These are phyloP conservation scores for Hafferia zeledoni DNA, from an alignment of 2,797 vertebrate species.

Conservation along the genomic window DNA sequence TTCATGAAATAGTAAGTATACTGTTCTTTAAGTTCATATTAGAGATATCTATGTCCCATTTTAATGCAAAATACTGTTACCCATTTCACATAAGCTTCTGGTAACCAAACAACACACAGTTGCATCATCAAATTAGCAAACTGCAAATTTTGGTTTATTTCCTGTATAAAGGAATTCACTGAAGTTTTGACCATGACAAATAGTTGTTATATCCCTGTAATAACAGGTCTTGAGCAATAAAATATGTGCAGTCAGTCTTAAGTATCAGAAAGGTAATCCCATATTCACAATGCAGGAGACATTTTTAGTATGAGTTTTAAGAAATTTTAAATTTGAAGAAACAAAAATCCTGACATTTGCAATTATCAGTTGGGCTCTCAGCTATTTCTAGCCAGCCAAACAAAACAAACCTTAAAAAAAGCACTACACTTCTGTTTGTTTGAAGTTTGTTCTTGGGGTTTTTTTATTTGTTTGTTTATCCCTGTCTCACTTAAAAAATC, in stretches of 20 bases:
- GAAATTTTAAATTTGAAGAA: not conserved
- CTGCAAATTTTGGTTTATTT: not conserved
- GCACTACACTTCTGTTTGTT: accelerated
- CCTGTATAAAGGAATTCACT: not conserved
- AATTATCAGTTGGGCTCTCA: not conserved
- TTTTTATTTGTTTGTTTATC: not conserved
- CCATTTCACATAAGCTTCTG: not conserved
- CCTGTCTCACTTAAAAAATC: not conserved
- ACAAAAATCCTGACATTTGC: not conserved
- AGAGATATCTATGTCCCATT: not conserved
- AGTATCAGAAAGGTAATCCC: not conserved
- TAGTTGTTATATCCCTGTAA: not conserved
- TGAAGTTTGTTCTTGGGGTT: not conserved
- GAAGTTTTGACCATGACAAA: not conserved
- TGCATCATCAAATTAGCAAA: not conserved
- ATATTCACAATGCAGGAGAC: not conserved
- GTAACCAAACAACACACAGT: not conserved
- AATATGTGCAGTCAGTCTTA: not conserved
- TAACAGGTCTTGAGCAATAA: not conserved
- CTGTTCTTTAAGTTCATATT: not conserved
- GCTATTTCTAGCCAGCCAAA: not conserved
- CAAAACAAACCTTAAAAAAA: not conserved
- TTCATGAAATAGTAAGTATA: not conserved
- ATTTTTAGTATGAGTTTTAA: not conserved
- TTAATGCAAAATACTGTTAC: not conserved